Evolutionary conservation across 2,888 invertebrate species (phyloP).

Genomic region (Epinotia ramella): DNA sequence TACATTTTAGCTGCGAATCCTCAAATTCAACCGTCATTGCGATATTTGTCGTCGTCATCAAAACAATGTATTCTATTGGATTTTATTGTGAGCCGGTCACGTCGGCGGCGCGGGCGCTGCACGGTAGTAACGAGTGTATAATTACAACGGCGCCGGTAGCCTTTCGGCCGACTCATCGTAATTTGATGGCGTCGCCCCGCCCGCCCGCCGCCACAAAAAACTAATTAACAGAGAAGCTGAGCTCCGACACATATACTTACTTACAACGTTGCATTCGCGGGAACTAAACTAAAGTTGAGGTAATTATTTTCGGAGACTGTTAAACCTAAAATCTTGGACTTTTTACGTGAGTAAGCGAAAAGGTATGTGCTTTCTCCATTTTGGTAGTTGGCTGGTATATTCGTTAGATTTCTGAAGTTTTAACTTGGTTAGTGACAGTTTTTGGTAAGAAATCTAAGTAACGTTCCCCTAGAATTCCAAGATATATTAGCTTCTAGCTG

Average conservation of each 20-base stretch:
- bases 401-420: too few relatives aligned
- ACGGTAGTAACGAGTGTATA: slow-evolving; percentile 85
- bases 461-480: not conserved
- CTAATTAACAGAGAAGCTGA: slow-evolving; percentile 81
- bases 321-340: not conserved
- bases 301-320: slow-evolving; percentile 28
- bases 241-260: slow-evolving; percentile 55
- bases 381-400: not conserved
- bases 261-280: slow-evolving; percentile 69
- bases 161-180: slow-evolving; percentile 85
- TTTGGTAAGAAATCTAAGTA: not conserved
- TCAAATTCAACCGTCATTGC: not conserved
- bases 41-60: slow-evolving; percentile 56
- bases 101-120: slow-evolving; percentile 65
- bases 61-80: slow-evolving; percentile 70
- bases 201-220: slow-evolving; percentile 77
- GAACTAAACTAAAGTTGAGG: slow-evolving; percentile 59
- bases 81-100: slow-evolving; percentile 67
- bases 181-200: slow-evolving; percentile 84
- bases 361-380: not conserved
- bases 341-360: not conserved
- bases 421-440: too few relatives aligned
- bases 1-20: not conserved
- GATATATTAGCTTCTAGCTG: slow-evolving; percentile 14
- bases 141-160: slow-evolving; percentile 80